Conservation (phyloP, 37 sponge, comb jelly and placozoan genomes). For the Agelas oroides region DNA sequence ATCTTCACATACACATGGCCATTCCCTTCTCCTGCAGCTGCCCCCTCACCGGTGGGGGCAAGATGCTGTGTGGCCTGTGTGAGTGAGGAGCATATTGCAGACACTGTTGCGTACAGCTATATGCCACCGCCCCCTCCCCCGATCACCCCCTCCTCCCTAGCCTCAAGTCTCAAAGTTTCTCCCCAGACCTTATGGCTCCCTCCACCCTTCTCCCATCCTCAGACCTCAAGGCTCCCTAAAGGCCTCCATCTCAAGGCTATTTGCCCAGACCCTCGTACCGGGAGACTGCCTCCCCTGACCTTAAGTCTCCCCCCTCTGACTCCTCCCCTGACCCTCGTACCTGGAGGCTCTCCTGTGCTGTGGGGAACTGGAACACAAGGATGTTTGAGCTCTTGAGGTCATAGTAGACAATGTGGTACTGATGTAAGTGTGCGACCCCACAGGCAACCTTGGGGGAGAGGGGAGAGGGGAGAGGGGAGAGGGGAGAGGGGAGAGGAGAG, state of each 20-base stretch:
- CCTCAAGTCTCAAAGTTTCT: too few species aligned
- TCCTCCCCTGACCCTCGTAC: background rate
- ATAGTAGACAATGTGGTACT: conserved; percentile 77
- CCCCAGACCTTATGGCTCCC: too few species aligned
- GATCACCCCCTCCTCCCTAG: too few species aligned
- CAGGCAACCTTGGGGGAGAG: conserved; percentile 59
- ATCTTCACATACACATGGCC: conserved; percentile 70
- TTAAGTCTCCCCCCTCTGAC: background rate
- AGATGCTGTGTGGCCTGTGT: too few species aligned
- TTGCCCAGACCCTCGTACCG: background rate
- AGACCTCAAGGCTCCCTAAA: too few species aligned
- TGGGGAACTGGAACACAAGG: conserved; percentile 87
- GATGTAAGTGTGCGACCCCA: conserved; percentile 87
- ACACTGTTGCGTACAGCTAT: too few species aligned
- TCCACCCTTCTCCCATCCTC: too few species aligned
- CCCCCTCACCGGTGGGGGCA: too few species aligned
- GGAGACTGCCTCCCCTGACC: conserved; percentile 24
- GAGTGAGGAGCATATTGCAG: too few species aligned
- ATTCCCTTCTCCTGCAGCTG: too few species aligned
- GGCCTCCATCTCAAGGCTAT: too few species aligned
- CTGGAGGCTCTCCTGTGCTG: conserved; percentile 51
- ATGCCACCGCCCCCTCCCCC: too few species aligned
- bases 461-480: background rate
- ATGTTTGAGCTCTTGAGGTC: conserved; percentile 93
- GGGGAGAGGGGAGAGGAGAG: conserved; percentile 7